phyloP scores from a whole-genome alignment of 2,113 vertebrate species.

The Dicentrarchus labrax region DNA sequence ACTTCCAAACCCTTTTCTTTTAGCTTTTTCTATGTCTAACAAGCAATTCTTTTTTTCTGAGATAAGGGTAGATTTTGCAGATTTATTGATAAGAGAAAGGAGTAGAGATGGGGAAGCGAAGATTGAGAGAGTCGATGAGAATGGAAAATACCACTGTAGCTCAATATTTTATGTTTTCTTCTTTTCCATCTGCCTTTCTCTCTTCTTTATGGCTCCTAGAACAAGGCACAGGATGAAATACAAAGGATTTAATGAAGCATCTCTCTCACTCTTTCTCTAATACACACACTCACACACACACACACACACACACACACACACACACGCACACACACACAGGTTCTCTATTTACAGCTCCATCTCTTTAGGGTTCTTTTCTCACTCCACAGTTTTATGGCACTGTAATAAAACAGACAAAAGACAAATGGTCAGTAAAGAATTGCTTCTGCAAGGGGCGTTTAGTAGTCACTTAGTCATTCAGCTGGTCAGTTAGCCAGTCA shows the following conservation, averaged over 20 bases:
- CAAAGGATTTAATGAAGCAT: conserved; percentile 84
- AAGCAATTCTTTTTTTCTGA: conserved; percentile 16
- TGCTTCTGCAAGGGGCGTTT: conserved; percentile 53
- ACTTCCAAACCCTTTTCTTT: not conserved
- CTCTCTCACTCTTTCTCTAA: conserved; percentile 29
- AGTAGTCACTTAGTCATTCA: conserved; percentile 61
- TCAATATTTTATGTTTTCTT: conserved; percentile 61
- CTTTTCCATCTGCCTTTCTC: conserved; percentile 60
- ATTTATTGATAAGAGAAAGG: conserved; percentile 62
- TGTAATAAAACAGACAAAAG: conserved; percentile 82
- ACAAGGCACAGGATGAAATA: conserved; percentile 68
- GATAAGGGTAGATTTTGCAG: conserved; percentile 53
- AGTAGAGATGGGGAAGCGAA: conserved; percentile 10
- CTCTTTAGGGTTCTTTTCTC: conserved; percentile 76
- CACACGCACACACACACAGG: conserved; percentile 30
- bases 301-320: conserved; percentile 23
- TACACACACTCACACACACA: conserved; percentile 30
- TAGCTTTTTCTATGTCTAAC: not conserved
- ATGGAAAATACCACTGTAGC: conserved; percentile 65
- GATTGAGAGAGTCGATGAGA: conserved; percentile 47
- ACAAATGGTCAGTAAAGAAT: conserved; percentile 83
- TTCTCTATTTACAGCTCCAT: conserved; percentile 72
- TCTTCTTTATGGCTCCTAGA: conserved; percentile 68
- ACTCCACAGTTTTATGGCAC: conserved; percentile 76
- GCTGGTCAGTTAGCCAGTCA: conserved; percentile 61